phyloP scores from a whole-genome alignment of 1,140 invertebrate genomes.

The Hyles vespertilio region DNA sequence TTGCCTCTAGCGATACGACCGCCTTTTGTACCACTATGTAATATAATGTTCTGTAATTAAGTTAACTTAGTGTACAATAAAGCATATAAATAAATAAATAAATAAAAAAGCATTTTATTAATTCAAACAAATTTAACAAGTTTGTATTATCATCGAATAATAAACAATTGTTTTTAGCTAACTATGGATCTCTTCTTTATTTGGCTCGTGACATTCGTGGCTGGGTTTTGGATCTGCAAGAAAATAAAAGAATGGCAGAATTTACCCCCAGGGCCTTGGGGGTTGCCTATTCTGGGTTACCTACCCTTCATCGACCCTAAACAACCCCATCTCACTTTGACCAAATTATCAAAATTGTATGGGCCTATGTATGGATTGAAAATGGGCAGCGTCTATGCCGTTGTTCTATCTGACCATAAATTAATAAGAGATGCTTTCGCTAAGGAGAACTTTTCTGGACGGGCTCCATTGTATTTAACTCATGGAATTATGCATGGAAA shows the following conservation, averaged over 20 bases:
- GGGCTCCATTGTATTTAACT: conserved; percentile 88
- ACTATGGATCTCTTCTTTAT: conserved; percentile 57
- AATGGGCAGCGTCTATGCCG: conserved; percentile 83
- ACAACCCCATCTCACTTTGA: conserved; percentile 83
- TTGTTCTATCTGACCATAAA: conserved; percentile 84
- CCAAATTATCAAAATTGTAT: conserved; percentile 79
- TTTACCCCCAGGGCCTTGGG: conserved; percentile 85
- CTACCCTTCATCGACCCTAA: conserved; percentile 82
- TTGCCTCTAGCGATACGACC: too few species aligned
- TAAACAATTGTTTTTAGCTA: conserved; percentile 38
- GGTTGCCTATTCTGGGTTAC: conserved; percentile 86
- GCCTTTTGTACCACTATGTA: too few species aligned
- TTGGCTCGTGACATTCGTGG: conserved; percentile 50
- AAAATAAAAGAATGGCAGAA: conserved; percentile 56
- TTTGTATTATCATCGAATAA: background rate
- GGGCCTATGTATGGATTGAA: conserved; percentile 83
- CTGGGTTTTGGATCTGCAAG: conserved; percentile 62
- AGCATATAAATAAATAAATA: too few species aligned
- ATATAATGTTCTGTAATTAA: too few species aligned
- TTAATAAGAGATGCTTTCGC: conserved; percentile 82
- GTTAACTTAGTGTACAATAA: too few species aligned
- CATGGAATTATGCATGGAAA: conserved; percentile 91
- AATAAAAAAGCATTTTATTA: too few species aligned
- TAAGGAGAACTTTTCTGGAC: conserved; percentile 81
- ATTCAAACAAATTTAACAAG: too few species aligned